Evolutionary conservation across 1,140 invertebrate species (phyloP).

Genomic region (Leptinotarsa undecemlineata): DNA sequence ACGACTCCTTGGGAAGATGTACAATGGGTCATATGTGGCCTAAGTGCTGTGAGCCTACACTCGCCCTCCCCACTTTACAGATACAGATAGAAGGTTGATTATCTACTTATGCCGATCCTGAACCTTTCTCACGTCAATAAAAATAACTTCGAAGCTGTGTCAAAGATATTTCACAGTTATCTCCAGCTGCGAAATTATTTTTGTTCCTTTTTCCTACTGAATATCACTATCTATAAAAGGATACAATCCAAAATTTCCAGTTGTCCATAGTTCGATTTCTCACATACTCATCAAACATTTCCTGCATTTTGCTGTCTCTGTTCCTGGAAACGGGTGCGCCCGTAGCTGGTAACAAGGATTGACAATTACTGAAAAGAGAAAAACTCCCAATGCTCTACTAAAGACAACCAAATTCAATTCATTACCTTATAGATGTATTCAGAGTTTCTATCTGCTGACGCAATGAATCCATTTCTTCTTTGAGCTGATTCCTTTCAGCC

Average conservation of each 20-base stretch:
- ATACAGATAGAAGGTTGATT: too few relatives aligned
- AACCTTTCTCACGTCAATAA: too few relatives aligned
- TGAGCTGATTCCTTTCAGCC: slow-evolving; percentile 80
- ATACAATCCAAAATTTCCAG: slow-evolving; percentile 99
- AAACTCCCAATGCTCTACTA: neutral
- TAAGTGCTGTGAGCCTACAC: too few relatives aligned
- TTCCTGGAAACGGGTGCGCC: slow-evolving; percentile 90
- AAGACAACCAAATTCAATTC: neutral
- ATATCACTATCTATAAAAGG: slow-evolving; percentile 53
- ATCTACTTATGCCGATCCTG: too few relatives aligned
- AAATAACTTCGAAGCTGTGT: too few relatives aligned
- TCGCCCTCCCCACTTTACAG: too few relatives aligned
- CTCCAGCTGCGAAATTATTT: slow-evolving; percentile 9
- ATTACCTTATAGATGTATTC: slow-evolving; percentile 86
- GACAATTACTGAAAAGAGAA: slow-evolving; percentile 76
- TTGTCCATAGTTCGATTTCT: slow-evolving; percentile 82
- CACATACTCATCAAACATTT: slow-evolving; percentile 94
- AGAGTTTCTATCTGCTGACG: slow-evolving; percentile 86
- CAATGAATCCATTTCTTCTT: slow-evolving; percentile 87
- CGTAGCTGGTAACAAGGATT: slow-evolving; percentile 92
- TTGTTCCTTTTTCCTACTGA: neutral
- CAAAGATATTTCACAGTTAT: neutral
- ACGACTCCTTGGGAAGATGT: too few relatives aligned
- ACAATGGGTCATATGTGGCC: too few relatives aligned
- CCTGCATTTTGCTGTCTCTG: slow-evolving; percentile 88